Percentiles rank a stretch among this genome's conserved stretches.
Conservation (phyloP, 2,113 vertebrate genomes). For the Pelodiscus sinensis region DNA sequence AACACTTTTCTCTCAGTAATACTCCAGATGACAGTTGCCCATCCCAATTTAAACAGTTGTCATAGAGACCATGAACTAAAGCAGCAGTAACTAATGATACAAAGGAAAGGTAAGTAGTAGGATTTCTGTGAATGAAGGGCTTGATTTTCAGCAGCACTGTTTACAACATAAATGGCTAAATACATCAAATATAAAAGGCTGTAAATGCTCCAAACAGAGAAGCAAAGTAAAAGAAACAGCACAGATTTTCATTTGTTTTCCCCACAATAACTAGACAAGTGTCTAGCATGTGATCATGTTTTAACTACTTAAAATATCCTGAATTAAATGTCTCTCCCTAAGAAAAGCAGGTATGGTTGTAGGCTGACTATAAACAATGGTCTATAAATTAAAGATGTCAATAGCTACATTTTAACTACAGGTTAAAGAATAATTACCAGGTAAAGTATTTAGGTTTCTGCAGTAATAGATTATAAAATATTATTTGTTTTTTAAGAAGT, state of each 20-base stretch:
- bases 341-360: conserved; percentile 10
- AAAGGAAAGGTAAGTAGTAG: conserved; percentile 83
- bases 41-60: conserved; percentile 96
- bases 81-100: conserved; percentile 77
- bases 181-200: conserved; percentile 42
- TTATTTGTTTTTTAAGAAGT: background rate
- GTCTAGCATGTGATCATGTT: conserved; percentile 6
- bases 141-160: conserved; percentile 51
- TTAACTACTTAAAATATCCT: conserved; percentile 42
- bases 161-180: conserved; percentile 58
- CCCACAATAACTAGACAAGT: background rate
- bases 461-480: background rate
- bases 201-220: conserved; percentile 27
- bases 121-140: conserved; percentile 78
- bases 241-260: conserved; percentile 24
- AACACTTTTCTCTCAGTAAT: conserved; percentile 91
- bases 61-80: conserved; percentile 90
- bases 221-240: conserved; percentile 32
- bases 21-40: conserved; percentile 95
- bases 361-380: conserved; percentile 14
- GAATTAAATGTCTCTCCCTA: conserved; percentile 22
- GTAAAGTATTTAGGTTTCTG: background rate
- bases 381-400: conserved; percentile 31
- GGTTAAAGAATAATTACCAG: background rate
- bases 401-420: conserved; percentile 28